These are phyloP conservation scores for Synanthedon vespiformis DNA, from an alignment of 2,888 invertebrate species.

Conservation along the genomic window DNA sequence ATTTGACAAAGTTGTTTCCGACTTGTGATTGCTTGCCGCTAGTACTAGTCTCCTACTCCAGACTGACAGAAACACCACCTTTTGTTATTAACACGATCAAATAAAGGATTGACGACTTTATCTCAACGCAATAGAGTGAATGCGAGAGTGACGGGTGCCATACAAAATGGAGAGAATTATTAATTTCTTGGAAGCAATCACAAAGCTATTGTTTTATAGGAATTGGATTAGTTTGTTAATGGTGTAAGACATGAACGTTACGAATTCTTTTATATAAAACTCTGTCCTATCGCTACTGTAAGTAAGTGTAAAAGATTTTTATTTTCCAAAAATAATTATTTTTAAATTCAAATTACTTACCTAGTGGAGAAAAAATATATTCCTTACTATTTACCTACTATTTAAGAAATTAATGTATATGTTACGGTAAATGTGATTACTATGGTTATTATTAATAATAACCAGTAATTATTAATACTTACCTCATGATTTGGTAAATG, in stretches of 20 bases:
- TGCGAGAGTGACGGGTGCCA: not conserved
- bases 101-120: not conserved
- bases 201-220: not conserved
- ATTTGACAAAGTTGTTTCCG: constrained; percentile 54
- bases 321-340: too few relatives aligned
- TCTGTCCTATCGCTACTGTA: too few relatives aligned
- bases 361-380: too few relatives aligned
- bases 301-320: too few relatives aligned
- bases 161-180: not conserved
- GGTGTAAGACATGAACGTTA: not conserved
- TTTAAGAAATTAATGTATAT: too few relatives aligned
- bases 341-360: too few relatives aligned
- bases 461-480: too few relatives aligned
- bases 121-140: not conserved
- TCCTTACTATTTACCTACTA: too few relatives aligned
- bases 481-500: too few relatives aligned
- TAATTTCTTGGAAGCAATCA: not conserved
- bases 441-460: too few relatives aligned
- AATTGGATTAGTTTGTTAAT: not conserved
- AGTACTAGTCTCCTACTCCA: constrained; percentile 31
- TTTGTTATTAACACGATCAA: not conserved
- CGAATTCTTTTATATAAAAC: too few relatives aligned
- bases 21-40: constrained; percentile 51
- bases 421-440: too few relatives aligned
- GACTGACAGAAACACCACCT: constrained; percentile 18